Evolutionary conservation across 92 coral and sea anemone species (phyloP), one percentile per base, ranked within the genome.

Genomic region (Desmophyllum pertusum): DNA sequence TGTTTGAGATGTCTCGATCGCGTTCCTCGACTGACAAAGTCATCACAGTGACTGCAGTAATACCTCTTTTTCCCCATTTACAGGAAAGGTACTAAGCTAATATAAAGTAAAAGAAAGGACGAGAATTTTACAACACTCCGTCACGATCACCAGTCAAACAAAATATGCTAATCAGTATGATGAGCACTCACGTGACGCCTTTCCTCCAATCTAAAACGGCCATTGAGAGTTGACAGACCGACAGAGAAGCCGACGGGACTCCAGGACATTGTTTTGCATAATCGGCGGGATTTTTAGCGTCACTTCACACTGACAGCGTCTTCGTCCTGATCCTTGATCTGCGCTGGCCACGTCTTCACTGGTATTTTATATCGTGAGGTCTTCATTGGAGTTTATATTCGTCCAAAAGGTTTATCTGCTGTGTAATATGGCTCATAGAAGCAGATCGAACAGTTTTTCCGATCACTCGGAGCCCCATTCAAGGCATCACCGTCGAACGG

Each of bases 41-140:
- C 78, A 45, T 74, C 63, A 33, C 78, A 74, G 63, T 74, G 78
- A 74, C 78, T 74, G 41, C 78, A 71, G 55, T 41, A 71, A 42
- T 71, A 45, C 78, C 78, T 45, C 78, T 73, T 43, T 73, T 55
- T 37, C 35, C 50, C 73, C 73, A 38, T 68, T 68, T 68, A 43
- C 73, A 35, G 46, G 25, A 68, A 68, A 68, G 73, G 35, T 68
- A 37, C 70, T 68, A 43, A 68, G 73, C n/a, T n/a, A n/a, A n/a
- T 43, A 41, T 68, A 30, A 68, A 37, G 73, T 18, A 68, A 30
- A 68, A 37, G 73, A 37, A 68, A 68, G 73, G 27, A 37, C 73
- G 29, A 68, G 8, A 68, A 68, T 36, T 68, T 68, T n/a, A n/a
- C n/a, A n/a, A n/a, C n/a, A n/a, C n/a, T n/a, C n/a, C n/a, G n/a